Percentiles rank a stretch among this genome's conserved stretches.
phyloP scores from a whole-genome alignment of 2,797 vertebrate genomes.

The Neosilurus mollespiculum region DNA sequence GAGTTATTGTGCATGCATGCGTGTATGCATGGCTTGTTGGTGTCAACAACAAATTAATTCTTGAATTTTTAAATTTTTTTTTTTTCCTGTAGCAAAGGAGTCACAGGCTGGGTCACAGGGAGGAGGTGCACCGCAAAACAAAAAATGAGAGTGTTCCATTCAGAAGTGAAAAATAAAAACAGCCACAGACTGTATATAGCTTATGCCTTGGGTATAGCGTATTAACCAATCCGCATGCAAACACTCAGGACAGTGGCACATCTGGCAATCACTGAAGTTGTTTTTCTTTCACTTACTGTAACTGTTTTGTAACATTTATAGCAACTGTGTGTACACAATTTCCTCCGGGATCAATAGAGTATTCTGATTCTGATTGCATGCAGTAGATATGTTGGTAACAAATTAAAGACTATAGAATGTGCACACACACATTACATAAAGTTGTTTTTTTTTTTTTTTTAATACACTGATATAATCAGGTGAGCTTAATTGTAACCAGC shows the following conservation, averaged over 20 bases:
- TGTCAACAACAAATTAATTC: constrained; percentile 11
- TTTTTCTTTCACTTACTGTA: constrained; percentile 5
- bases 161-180: neutral
- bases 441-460: too few species aligned
- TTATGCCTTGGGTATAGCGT: neutral
- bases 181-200: neutral
- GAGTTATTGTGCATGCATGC: neutral
- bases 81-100: constrained; percentile 14
- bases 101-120: constrained; percentile 72
- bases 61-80: neutral
- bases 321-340: neutral
- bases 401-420: constrained; percentile 4
- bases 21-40: neutral
- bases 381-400: neutral
- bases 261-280: neutral
- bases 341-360: too few species aligned
- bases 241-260: neutral
- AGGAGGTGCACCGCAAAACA: constrained; percentile 75
- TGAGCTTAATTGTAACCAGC: neutral
- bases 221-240: neutral
- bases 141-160: constrained; percentile 49
- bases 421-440: neutral
- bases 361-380: neutral
- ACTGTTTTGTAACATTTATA: neutral
- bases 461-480: neutral